These are phyloP conservation scores for Nothobranchius furzeri DNA, from an alignment of 2,113 vertebrate genomes.

Conservation along the genomic window DNA sequence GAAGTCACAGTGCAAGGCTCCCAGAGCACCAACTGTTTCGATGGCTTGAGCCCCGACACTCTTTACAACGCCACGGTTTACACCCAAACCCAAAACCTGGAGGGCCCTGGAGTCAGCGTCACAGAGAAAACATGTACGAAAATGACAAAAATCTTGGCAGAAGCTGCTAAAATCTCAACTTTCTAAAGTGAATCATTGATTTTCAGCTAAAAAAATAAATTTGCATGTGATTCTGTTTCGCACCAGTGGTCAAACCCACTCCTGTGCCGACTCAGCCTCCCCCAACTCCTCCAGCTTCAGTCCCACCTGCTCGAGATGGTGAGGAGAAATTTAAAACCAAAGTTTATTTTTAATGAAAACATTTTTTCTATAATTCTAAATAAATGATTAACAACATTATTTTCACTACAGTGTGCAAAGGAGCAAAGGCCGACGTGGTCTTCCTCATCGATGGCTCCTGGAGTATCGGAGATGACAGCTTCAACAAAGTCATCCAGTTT, in stretches of 20 bases:
- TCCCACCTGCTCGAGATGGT: constrained; percentile 93
- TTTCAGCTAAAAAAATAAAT: not conserved
- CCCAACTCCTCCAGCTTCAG: constrained; percentile 88
- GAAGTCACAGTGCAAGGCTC: constrained; percentile 92
- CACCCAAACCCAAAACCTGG: constrained; percentile 93
- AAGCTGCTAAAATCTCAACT: not conserved
- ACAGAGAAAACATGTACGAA: constrained; percentile 88
- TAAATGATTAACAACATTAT: constrained; percentile 7
- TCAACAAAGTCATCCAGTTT: constrained; percentile 95
- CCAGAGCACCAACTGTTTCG: constrained; percentile 90
- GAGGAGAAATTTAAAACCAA: constrained; percentile 52
- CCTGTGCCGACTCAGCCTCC: constrained; percentile 90
- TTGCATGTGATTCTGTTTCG: constrained; percentile 3
- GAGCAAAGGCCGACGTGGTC: constrained; percentile 97
- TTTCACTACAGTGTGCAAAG: constrained; percentile 86
- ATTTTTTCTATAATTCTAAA: not conserved
- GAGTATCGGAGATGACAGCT: constrained; percentile 99
- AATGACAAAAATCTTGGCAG: not conserved
- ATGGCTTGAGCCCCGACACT: constrained; percentile 86
- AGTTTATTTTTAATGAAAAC: not conserved
- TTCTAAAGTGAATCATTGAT: not conserved
- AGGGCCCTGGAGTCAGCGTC: constrained; percentile 89
- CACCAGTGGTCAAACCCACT: constrained; percentile 90
- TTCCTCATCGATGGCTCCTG: constrained; percentile 98
- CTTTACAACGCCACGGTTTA: constrained; percentile 89